These are phyloP conservation scores for Anhinga anhinga DNA, from an alignment of 2,113 vertebrate species.

Conservation along the genomic window DNA sequence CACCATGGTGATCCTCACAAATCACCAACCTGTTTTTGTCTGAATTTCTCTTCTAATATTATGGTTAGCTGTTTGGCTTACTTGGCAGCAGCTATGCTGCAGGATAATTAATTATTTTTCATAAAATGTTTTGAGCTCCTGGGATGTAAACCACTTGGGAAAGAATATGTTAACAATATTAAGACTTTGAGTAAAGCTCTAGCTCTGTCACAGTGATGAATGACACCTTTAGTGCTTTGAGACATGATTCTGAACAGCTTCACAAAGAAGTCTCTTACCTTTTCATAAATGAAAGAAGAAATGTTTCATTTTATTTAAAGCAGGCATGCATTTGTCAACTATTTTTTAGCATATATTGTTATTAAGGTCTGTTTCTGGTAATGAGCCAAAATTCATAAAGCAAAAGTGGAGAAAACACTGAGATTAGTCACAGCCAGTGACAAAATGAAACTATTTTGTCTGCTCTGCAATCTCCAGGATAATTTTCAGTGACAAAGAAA, in stretches of 20 bases:
- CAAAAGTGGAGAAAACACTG: not conserved
- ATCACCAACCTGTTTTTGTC: not conserved
- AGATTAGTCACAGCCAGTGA: not conserved
- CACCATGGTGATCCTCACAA: not conserved
- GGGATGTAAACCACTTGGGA: not conserved
- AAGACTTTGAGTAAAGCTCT: not conserved
- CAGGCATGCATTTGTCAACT: not conserved
- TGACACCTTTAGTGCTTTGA: not conserved
- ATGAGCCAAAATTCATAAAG: not conserved
- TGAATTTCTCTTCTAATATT: not conserved
- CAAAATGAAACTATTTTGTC: not conserved
- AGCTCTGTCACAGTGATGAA: not conserved
- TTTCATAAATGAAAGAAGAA: not conserved
- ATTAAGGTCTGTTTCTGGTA: not conserved
- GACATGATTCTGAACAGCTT: not conserved
- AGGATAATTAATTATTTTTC: not conserved
- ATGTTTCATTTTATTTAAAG: not conserved
- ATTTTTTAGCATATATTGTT: not conserved
- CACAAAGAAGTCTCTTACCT: not conserved
- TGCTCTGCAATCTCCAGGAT: not conserved
- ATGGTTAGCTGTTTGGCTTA: not conserved
- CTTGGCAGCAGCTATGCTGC: not conserved
- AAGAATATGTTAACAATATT: not conserved
- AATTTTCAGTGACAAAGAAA: conserved; percentile 17
- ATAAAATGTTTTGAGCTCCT: not conserved